Base-by-base conservation (phyloP, 1,140 invertebrate species). In the Heliconius himera region DNA sequence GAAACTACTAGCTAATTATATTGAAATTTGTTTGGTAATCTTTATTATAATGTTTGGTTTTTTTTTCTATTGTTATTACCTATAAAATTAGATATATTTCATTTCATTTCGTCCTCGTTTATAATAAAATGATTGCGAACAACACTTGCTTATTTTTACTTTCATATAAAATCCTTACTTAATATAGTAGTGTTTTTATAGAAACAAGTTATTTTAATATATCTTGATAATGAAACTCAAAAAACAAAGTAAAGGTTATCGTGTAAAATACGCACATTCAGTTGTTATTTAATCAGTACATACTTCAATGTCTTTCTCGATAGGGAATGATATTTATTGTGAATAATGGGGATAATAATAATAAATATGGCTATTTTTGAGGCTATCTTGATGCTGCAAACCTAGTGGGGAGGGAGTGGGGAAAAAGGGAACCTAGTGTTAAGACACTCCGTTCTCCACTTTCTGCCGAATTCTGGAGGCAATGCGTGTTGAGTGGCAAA, bases 211-310 rank as follows among this genome's bases (percentile, higher is more conserved):
- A 29, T 66, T 5, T 26, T 56, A 56, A 29, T 29, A 66, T 16
- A 66, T 66, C 11, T 3, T 16, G 60, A 66, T 66, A 66, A 66
- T 66, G 0, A 26, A 26, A 66, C 26, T 26, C 26, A 29, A 66
- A 66, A 66, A 66, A 66, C 60, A 66, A 66, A 26, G 22, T 66
- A 74, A 74, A 74, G 73, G 73, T 74, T 49, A 49, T 46, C 38
- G 22, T 49, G 26, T 22, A 33, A 72, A 78, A 22, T 26, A 33
- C 60, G 74, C 36, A 74, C 38, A 29, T 51, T 51, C 41, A 51
- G 38, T 66, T 72, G 71, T 72, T 46, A 72, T 72, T 72, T 71
- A 22, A 20, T 22, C 9, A 66, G 60, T 66, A 66, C 60, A 66
- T 13, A 66, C 9, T 29, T 26, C 60, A 66, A 29, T 26, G 60